Evolutionary conservation across 2,797 vertebrate species (phyloP).

Genomic region (Staurois parvus): DNA sequence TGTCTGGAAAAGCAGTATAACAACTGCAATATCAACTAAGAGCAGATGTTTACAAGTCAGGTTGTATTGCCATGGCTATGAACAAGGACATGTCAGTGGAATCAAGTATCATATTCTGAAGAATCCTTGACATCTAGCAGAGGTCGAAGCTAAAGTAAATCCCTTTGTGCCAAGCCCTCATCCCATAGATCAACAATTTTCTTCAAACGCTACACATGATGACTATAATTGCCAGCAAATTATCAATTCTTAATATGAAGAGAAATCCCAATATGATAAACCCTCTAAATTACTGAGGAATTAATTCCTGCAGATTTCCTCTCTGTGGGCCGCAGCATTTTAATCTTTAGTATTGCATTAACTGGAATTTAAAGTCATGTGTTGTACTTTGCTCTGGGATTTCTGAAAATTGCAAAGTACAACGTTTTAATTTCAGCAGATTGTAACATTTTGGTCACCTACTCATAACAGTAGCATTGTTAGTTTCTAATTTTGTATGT

Average conservation of each 20-base stretch:
- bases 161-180: slow-evolving; percentile 29
- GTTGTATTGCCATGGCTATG: slow-evolving; percentile 26
- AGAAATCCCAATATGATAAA: slow-evolving; percentile 48
- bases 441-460: not conserved
- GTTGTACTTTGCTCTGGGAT: slow-evolving; percentile 31
- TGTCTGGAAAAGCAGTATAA: not conserved
- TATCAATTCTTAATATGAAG: slow-evolving; percentile 52
- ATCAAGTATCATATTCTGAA: slow-evolving; percentile 16
- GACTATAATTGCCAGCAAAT: slow-evolving; percentile 47
- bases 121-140: slow-evolving; percentile 41
- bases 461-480: not conserved
- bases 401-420: slow-evolving; percentile 8
- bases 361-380: slow-evolving; percentile 33
- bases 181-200: slow-evolving; percentile 45
- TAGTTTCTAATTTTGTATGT: not conserved
- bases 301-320: slow-evolving; percentile 51
- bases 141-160: slow-evolving; percentile 45
- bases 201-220: slow-evolving; percentile 37
- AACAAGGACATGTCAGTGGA: slow-evolving; percentile 30
- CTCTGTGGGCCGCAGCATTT: slow-evolving; percentile 46
- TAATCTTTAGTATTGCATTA: slow-evolving; percentile 40
- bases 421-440: slow-evolving; percentile 1
- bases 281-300: slow-evolving; percentile 47
- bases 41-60: slow-evolving; percentile 41
- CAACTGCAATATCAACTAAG: not conserved